Base-by-base conservation (phyloP, 2,888 invertebrate genomes). In the Salpingus planirostris region DNA sequence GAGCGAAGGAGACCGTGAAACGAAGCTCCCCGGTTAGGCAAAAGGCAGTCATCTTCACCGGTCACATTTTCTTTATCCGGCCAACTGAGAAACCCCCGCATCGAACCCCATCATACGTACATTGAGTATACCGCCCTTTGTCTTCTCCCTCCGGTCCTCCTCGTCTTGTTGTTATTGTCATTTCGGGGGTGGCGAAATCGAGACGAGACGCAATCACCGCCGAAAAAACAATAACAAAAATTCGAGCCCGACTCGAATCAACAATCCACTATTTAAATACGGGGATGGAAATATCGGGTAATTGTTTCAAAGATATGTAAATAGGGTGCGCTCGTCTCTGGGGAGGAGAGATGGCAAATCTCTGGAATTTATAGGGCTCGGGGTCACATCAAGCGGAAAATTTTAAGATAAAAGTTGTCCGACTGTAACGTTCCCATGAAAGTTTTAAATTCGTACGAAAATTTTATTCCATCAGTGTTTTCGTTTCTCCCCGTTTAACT, bases 381-480 rank as follows among this genome's bases (percentile, higher is more conserved):
- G 47, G 45, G 40, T 33, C 34, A 40, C 42, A 41, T 47, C 42
- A 40, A 38, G 42, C 38, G 49, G 50, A 50, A 49, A 49, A 49
- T 49, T 50, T 45, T 41, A 45, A 50, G 50, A 50, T 50, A 50
- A 48, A 50, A 48, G 41, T 46, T 47, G 47, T 35, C 48, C 50
- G 36, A 44, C 36, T 43, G 50, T 44, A 50, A 50, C 27, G 32
- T 22, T 21, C 18, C 32, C 23, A 27, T 27, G 22, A 33, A 33
- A 33, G 27, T 33, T 33, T 33, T 27, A 33, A 33, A 33, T 23
- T 27, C 27, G 22, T 27, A 18, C 8, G 8, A 27, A 27, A 27
- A 21, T 31, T 27, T 25, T 15, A 15, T 21, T 31, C 15, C 18
- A 14, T 13, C 27, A 23, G 21, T 27, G 13, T 26, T 24, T 29